Evolutionary conservation across 2,113 vertebrate species (phyloP).

Genomic region (Urocynchramus pylzowi): DNA sequence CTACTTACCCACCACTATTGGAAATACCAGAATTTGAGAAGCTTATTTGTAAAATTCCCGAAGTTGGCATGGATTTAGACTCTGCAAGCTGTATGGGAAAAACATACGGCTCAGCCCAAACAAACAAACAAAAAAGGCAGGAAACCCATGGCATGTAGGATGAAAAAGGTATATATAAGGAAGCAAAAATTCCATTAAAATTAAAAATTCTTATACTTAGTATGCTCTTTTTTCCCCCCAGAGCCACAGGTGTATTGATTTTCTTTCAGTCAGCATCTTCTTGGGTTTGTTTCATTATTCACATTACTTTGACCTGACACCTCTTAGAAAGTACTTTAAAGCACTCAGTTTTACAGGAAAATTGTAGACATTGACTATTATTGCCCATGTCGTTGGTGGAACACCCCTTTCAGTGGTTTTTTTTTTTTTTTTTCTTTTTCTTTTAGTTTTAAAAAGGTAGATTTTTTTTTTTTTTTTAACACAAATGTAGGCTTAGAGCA

Average conservation of each 20-base stretch:
- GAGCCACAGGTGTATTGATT: slow-evolving; percentile 6
- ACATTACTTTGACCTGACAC: neutral
- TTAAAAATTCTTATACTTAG: neutral
- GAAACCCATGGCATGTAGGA: neutral
- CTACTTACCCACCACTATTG: neutral
- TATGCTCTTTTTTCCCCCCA: fast-evolving
- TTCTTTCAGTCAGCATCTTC: slow-evolving; percentile 11
- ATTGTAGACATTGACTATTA: neutral
- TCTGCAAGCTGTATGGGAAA: neutral
- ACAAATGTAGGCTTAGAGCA: neutral
- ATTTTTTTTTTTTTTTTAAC: neutral
- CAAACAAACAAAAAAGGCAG: neutral
- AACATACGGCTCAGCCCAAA: neutral
- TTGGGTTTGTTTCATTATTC: slow-evolving; percentile 26
- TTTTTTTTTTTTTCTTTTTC: too few relatives aligned
- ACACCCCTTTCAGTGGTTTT: neutral
- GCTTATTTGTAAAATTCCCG: neutral
- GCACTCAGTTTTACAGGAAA: neutral
- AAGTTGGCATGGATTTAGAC: neutral
- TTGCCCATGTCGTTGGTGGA: neutral
- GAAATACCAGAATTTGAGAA: neutral
- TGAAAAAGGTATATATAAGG: neutral
- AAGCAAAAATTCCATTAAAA: neutral
- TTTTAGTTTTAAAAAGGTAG: neutral
- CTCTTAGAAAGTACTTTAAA: neutral